These are phyloP conservation scores for Pristis pectinata DNA, from an alignment of 2,797 vertebrate species.

Conservation along the genomic window DNA sequence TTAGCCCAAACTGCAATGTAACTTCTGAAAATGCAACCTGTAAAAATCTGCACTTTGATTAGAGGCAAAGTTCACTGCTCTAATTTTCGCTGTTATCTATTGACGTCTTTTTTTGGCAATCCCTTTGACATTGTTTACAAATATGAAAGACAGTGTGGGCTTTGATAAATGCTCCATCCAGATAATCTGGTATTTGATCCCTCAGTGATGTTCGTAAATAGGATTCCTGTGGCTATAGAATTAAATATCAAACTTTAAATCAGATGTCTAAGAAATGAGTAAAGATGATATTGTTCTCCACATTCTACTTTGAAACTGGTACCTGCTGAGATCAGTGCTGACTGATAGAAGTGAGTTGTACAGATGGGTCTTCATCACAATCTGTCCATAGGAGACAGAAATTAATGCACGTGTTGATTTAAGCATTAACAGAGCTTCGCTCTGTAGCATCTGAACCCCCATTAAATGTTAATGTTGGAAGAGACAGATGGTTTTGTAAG, in stretches of 20 bases:
- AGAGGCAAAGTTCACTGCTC: neutral
- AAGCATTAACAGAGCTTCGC: neutral
- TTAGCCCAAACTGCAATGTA: neutral
- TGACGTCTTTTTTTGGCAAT: constrained; percentile 27
- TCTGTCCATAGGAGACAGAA: neutral
- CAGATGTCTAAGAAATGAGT: constrained; percentile 1
- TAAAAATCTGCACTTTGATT: constrained; percentile 17
- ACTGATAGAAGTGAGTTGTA: neutral
- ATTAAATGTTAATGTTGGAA: neutral
- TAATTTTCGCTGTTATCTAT: constrained; percentile 10
- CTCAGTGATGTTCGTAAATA: neutral
- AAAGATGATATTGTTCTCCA: neutral
- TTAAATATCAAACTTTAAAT: constrained; percentile 31
- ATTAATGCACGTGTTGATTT: neutral
- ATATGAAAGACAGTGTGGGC: constrained; percentile 25
- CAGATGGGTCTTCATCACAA: neutral
- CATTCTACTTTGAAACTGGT: constrained; percentile 5
- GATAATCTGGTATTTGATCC: constrained; percentile 18
- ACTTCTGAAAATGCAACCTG: neutral
- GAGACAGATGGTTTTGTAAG: neutral
- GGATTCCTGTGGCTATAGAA: constrained; percentile 33
- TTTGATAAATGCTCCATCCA: constrained; percentile 14
- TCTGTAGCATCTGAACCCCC: neutral
- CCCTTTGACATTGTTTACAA: constrained; percentile 18
- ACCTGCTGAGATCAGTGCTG: neutral